Evolutionary conservation across 2,888 invertebrate genomes (phyloP).

Genomic region (Trichogramma dendrolimi): DNA sequence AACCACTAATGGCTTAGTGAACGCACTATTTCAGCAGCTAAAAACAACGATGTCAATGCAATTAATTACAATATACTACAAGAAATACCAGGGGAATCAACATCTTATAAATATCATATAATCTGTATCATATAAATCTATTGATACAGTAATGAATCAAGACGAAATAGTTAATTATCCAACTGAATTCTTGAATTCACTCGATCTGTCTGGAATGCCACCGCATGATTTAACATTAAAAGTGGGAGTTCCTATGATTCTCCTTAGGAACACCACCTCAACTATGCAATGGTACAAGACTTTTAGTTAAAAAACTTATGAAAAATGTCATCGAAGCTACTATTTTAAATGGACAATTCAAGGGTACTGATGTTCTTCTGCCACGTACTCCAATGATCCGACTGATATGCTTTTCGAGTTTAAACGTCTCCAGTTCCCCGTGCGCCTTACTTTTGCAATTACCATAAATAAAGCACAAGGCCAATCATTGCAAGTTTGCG

Average conservation of each 20-base stretch:
- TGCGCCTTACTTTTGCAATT: constrained; percentile 40
- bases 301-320: constrained; percentile 33
- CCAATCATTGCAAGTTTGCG: constrained; percentile 41
- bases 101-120: too few relatives aligned
- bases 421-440: constrained; percentile 38
- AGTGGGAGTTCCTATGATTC: constrained; percentile 27
- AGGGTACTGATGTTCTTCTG: constrained; percentile 26
- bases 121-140: neutral
- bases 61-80: constrained; percentile 10
- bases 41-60: neutral
- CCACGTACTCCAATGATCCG: constrained; percentile 30
- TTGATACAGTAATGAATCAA: constrained; percentile 3
- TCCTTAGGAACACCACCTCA: constrained; percentile 30
- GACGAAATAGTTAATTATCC: constrained; percentile 33
- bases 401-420: constrained; percentile 33
- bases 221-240: constrained; percentile 34
- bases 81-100: neutral
- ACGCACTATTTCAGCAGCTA: constrained; percentile 12
- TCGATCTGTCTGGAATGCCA: constrained; percentile 35
- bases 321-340: constrained; percentile 37
- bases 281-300: constrained; percentile 29
- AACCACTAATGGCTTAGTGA: neutral
- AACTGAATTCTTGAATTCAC: constrained; percentile 36
- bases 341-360: constrained; percentile 31
- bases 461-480: constrained; percentile 47